A percentile compares a stretch with the other conserved stretches of the same genome.
Evolutionary conservation across 2,797 vertebrate genomes (phyloP).

Genomic region (Onychomys leucogaster): DNA sequence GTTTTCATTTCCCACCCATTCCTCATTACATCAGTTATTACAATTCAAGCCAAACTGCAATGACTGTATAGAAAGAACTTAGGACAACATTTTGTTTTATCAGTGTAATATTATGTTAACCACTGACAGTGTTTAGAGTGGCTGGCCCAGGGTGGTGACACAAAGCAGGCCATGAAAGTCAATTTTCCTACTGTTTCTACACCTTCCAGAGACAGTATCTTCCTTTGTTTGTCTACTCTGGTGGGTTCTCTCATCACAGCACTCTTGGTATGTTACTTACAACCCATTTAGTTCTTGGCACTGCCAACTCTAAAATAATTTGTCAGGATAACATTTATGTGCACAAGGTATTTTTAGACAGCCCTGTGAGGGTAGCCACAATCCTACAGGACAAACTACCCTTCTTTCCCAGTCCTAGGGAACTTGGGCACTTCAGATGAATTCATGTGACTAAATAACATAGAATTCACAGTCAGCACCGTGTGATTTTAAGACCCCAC

Average conservation of each 20-base stretch:
- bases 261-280: background rate
- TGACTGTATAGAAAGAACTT: background rate
- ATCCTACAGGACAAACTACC: background rate
- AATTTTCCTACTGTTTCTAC: constrained; percentile 38
- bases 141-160: constrained; percentile 20
- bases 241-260: background rate
- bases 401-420: background rate
- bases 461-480: constrained; percentile 15
- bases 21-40: background rate
- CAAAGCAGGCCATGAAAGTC: background rate
- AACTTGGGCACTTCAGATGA: background rate
- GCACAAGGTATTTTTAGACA: background rate
- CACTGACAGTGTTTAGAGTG: constrained; percentile 57
- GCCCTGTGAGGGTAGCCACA: background rate
- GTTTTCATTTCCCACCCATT: background rate
- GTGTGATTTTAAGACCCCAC: background rate
- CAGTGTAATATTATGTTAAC: constrained; percentile 35
- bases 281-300: background rate
- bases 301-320: constrained; percentile 33
- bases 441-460: background rate
- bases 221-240: background rate
- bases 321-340: constrained; percentile 37
- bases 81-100: background rate
- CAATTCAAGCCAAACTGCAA: constrained; percentile 22
- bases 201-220: background rate